Percentiles rank a stretch among this genome's conserved stretches.
Conservation (phyloP, 2,888 invertebrate species). For the Pristionchus entomophagus region DNA sequence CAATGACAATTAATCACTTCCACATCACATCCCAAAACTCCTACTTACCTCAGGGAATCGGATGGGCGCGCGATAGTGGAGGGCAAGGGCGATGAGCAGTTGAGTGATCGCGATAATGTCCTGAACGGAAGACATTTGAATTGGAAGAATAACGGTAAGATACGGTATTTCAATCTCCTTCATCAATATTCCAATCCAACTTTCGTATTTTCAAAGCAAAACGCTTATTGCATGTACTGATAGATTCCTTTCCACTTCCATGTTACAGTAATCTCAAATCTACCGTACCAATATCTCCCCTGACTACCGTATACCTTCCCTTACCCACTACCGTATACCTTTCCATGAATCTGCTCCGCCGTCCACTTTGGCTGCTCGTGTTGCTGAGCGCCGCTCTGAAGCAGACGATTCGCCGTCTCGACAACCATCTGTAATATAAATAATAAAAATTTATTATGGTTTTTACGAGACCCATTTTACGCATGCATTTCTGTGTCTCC, state of each 20-base stretch:
- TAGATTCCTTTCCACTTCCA: no score
- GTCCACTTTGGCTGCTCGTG: constrained; percentile 92
- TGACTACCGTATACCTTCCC: not conserved
- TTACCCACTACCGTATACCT: constrained; percentile 77
- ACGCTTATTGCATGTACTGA: not conserved
- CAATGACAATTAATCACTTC: no score
- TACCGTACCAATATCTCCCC: not conserved
- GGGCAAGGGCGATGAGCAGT: constrained; percentile 89
- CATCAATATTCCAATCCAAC: not conserved
- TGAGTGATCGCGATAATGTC: constrained; percentile 96
- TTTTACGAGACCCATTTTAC: no score
- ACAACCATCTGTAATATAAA: constrained; percentile 85
- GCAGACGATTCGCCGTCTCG: constrained; percentile 88
- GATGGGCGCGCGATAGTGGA: constrained; percentile 95
- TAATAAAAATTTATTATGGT: no score
- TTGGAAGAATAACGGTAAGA: no score
- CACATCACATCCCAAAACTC: no score
- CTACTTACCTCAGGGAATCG: constrained; percentile 89
- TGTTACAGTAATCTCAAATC: no score
- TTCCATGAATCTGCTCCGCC: constrained; percentile 94
- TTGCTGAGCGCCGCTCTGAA: constrained; percentile 75
- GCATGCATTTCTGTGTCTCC: no score
- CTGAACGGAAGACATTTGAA: constrained; percentile 59
- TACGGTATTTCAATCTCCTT: no score
- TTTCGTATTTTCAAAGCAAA: not conserved